Evolutionary conservation across 2,797 vertebrate species (phyloP), one percentile per base, ranked within the genome.

Genomic region (Brachyrhaphis roseni): DNA sequence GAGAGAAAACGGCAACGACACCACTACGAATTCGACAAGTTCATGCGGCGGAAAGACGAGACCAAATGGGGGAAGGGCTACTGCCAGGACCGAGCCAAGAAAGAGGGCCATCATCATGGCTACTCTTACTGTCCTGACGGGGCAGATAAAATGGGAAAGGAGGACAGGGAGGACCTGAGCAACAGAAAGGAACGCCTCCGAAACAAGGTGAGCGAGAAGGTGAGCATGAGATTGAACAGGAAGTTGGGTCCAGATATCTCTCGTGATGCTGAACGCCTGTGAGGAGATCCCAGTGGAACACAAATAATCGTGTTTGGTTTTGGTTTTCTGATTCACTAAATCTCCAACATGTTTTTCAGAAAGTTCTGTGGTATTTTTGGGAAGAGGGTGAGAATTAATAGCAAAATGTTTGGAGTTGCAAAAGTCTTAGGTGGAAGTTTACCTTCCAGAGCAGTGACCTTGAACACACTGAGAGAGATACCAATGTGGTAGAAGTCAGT

Each of bases 61-160:
- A 97, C 95, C 85, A 98, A 97, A 80, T 97, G 97, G 97, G 97
- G 97, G 55, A 98, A 98, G 91, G 97, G 97, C 82, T 97, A 96
- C 95, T 96, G 92, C 92, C 97, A 97, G 92, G 97, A 98, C 93
- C 92, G 97, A 84, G 96, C 95, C 91, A 97, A 97, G 95, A 97
- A 96, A 93, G 97, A 97, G 86, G 94, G 90, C 77, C 96, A 97
- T 91, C 97, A 93, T 87, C 97, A 97, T 80, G 96, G 90, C 80
- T 97, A 91, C 53, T 93, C 95, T 49, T 96, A 95, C 93, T 95
- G 96, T 83, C 87, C 95, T 75, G 97, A 97, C 84, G 88, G 92
- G 39, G 95, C 95, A 84, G 97, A 98, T 89, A 97, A 97, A 92
- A 92, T 96, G 81, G 95, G 95, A 86, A 98, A 97, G 93, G 97